Base-by-base conservation (phyloP, 2,888 invertebrate genomes). In the Leucophora obtusa region DNA sequence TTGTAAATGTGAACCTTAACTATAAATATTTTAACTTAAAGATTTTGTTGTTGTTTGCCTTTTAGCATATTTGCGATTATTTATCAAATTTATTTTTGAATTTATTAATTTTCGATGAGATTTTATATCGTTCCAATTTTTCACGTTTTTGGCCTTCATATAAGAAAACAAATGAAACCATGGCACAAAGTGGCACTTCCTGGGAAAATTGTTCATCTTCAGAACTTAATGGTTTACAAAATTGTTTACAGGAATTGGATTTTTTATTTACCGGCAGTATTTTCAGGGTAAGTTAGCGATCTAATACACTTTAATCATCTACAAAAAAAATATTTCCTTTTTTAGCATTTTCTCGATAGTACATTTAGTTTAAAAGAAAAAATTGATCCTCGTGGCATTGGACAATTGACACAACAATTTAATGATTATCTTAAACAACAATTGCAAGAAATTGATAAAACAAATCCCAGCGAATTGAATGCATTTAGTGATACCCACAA, bases 61-160 rank as follows among this genome's bases (percentile, higher is more conserved):
- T n/a, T 11, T 84, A 90, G 90, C 85, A 85, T 38, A 84, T 89
- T 0, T 89, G 89, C 69, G 92, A 92, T 87, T 92, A 93, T 78
- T 92, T 95, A 84, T 92, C 93, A n/a, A 93, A 94, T 86, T 87
- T 95, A 28, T 92, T 95, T 83, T 91, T 93, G n/a, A 91, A 94
- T 70, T 88, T 95, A 18, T 90, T 94, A 21, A 91, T 93, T 14
- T 90, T 97, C 73, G 89, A 90, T 76, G 90, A 89, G 62, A 87
- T 90, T 10, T 83, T 88, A 2, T 77, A 83, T 8, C 85, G 85
- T 50, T 88, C 89, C 0, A 87, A 86, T 43, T 86, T 89, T 9
- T 82, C 84, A 2, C 91, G 92, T 68, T 95, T 95, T 87, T 97
- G 97, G 96, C 92, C 92, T 68, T 91, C 93, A 33, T 97, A 96